Base-by-base conservation (phyloP, 2,888 invertebrate species). In the Aphidoletes aphidimyza region DNA sequence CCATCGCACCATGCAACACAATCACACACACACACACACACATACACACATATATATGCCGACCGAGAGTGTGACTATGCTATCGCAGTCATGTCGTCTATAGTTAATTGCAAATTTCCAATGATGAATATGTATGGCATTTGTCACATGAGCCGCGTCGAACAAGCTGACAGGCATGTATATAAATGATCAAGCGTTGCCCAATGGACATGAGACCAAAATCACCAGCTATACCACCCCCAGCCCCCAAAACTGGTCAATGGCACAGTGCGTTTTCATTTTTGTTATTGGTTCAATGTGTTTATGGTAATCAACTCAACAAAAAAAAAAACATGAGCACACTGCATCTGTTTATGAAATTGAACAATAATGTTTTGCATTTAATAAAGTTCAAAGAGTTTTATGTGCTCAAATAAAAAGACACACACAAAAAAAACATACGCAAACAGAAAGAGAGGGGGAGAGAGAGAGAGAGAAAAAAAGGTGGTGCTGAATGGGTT, bases 81-180 rank as follows among this genome's bases (percentile, higher is more conserved):
- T 8, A 17, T n/a, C 19, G 54, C 26, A 22, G 2, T 0, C 8
- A 3, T 54, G 26, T 22, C 22, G 26, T 54, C 17, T 47, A 11
- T 30, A 69, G 69, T 69, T 69, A 34, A 69, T 69, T 69, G 69
- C 30, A 69, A 5, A 69, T 30, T 30, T 69, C 30, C 11, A n/a
- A 5, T 69, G 69, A 69, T 69, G 69, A 69, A 69, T 69, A 69
- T 69, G 69, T 69, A 69, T 69, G 69, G 30, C 34, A 69, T 69
- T 69, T 69, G 69, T 69, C 69, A 69, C 26, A 54, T 14, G 34
- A 69, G 69, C 34, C n/a, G 69, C n/a, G 2, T 11, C 17, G 69
- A 17, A 34, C 26, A 69, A 69, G 34, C n/a, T 26, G 69, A 69
- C 69, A 69, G 69, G 30, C 69, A 69, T n/a, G n/a, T n/a, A 69